Evolutionary conservation across 2,113 vertebrate species (phyloP).

Genomic region (Platichthys stellatus): DNA sequence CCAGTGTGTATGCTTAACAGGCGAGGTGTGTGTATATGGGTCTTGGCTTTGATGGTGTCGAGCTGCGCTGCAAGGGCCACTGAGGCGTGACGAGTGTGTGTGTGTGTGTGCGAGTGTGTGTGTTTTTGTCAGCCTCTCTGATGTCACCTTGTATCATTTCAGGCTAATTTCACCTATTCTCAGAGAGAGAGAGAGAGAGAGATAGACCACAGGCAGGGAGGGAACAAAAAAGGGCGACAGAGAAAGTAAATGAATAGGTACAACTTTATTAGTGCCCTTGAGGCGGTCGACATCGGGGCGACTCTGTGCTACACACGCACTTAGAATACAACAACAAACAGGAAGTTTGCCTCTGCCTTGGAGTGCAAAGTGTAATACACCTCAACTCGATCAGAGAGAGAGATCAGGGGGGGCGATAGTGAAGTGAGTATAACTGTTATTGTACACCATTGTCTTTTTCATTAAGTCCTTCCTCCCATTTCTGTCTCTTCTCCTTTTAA

Average conservation of each 20-base stretch:
- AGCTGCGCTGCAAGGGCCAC: slow-evolving; percentile 67
- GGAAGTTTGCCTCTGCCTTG: not conserved
- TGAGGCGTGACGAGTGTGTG: slow-evolving; percentile 63
- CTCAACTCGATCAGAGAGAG: not conserved
- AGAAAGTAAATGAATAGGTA: slow-evolving; percentile 67
- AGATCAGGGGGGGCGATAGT: not conserved
- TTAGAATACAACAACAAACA: slow-evolving; percentile 35
- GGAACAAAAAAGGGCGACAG: slow-evolving; percentile 52
- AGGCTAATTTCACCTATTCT: slow-evolving; percentile 81
- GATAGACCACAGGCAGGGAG: slow-evolving; percentile 35
- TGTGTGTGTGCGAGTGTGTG: slow-evolving; percentile 43
- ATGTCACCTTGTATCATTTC: slow-evolving; percentile 83
- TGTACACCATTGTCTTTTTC: too few relatives aligned
- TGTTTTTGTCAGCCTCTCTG: slow-evolving; percentile 61
- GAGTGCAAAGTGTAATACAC: not conserved
- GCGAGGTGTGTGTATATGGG: slow-evolving; percentile 68
- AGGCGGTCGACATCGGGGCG: slow-evolving; percentile 20
- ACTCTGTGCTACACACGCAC: slow-evolving; percentile 1
- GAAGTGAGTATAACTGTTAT: too few relatives aligned
- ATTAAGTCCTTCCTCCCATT: not conserved
- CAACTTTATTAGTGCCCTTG: slow-evolving; percentile 72
- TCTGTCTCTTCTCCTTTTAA: not conserved
- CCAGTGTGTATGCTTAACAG: slow-evolving; percentile 70
- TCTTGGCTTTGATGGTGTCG: slow-evolving; percentile 72
- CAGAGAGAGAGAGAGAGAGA: slow-evolving; percentile 45